Evolutionary conservation across 2,888 invertebrate species (phyloP), one percentile per base, ranked within the genome.

Genomic region (Epinotia bilunana): DNA sequence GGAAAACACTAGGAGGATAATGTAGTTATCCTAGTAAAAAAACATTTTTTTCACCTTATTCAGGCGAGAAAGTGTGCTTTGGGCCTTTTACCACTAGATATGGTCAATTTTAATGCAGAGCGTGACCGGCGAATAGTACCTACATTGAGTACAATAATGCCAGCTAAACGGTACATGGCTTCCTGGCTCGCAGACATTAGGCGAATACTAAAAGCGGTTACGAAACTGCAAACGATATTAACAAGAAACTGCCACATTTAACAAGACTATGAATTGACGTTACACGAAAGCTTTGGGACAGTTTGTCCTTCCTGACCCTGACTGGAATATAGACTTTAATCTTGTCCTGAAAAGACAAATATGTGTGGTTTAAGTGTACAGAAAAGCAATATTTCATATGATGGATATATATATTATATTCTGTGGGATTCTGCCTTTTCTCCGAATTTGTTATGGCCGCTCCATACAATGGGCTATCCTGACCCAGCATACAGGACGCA

Each of bases 111-210:
- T 85, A 88, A 90, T 89, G 88, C 88, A 84, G 83, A 83, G 80
- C 86, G 81, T 85, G 84, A 85, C 81, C 80, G 77, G 75, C 80
- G 82, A 87, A 92, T 90, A 90, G 91, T 91, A 89, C n/a, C n/a
- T n/a, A n/a, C 87, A 79, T 89, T 87, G 88, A 87, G 87, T 80
- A 88, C 86, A 87, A 87, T 88, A 89, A 90, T 87, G 87, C 88
- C 87, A 90, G 86, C 88, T 90, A 91, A 91, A 90, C 88, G 88
- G 89, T 90, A 88, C 83, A 86, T 83, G 82, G 83, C 81, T 91
- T 92, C 89, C 90, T 90, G 88, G 82, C 80, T 81, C 78, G 74
- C 82, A 77, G 80, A 83, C 87, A 84, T 84, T 85, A 82, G 75
- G 76, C 83, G 89, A 90, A 91, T 90, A 87, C 83, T 86, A 90